Evolutionary conservation across 2,113 vertebrate species (phyloP).

Genomic region (Muntiacus muntjak): DNA sequence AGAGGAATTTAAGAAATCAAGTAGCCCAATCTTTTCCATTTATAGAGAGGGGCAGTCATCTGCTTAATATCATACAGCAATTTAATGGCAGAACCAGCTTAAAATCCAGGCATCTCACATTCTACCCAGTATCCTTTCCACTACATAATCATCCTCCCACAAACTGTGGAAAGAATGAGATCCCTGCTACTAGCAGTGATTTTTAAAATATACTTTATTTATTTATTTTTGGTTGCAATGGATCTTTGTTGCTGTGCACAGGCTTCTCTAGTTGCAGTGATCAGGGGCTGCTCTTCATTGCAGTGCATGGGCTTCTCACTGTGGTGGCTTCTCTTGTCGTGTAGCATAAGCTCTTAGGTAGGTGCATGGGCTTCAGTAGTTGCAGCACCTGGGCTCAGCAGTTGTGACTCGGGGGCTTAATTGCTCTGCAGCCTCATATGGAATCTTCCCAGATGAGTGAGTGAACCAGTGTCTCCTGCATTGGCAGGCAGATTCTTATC

Average conservation of each 20-base stretch:
- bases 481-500: background rate
- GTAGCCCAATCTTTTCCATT: slow-evolving; percentile 1
- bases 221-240: background rate
- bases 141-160: background rate
- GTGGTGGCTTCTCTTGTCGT: background rate
- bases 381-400: background rate
- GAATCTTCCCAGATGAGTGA: background rate
- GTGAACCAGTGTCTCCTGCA: background rate
- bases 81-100: slow-evolving; percentile 17
- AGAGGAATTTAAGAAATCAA: slow-evolving; percentile 13
- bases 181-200: background rate
- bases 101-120: background rate
- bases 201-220: background rate
- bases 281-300: background rate
- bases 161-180: slow-evolving; percentile 9
- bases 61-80: background rate
- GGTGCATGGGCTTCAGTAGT: background rate
- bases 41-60: background rate
- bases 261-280: background rate
- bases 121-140: background rate
- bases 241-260: background rate
- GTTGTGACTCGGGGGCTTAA: background rate
- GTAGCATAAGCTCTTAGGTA: background rate
- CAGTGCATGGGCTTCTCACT: background rate
- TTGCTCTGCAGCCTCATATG: background rate